These are phyloP conservation scores for Piaya cayana DNA, from an alignment of 2,113 vertebrate species.

Conservation along the genomic window DNA sequence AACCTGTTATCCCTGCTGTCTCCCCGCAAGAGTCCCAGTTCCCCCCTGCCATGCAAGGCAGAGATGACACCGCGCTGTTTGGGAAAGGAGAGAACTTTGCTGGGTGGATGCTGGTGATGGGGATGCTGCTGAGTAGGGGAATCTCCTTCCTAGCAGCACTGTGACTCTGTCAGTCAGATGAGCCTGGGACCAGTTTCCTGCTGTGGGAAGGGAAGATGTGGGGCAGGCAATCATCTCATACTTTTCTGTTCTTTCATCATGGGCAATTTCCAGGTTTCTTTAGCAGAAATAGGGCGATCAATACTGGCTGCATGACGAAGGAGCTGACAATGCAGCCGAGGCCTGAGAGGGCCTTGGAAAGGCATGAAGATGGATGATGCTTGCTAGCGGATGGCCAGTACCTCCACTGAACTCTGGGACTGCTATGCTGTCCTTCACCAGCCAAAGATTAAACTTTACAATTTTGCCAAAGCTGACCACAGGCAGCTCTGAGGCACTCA, in stretches of 20 bases:
- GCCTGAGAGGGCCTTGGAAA: neutral
- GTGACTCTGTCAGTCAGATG: neutral
- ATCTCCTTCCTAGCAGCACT: neutral
- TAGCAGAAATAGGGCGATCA: neutral
- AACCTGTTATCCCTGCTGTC: neutral
- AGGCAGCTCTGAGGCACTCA: neutral
- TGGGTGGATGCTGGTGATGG: neutral
- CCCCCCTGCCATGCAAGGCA: neutral
- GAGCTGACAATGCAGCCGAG: neutral
- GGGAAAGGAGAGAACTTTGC: neutral
- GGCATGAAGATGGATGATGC: rapidly evolving
- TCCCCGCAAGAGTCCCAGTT: neutral
- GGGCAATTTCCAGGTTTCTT: neutral
- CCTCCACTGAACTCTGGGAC: rapidly evolving
- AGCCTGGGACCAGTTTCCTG: rapidly evolving
- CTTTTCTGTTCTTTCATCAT: neutral
- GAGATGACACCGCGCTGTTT: neutral
- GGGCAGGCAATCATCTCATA: rapidly evolving
- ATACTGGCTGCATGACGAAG: neutral
- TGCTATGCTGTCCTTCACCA: neutral
- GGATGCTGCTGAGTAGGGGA: neutral
- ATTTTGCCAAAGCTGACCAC: neutral
- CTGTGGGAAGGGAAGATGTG: neutral
- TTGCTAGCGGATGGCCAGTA: neutral
- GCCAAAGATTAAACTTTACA: neutral